Percentiles rank a stretch among this genome's conserved stretches.
These are phyloP conservation scores for Glaucopsyche alexis DNA, from an alignment of 2,888 invertebrate species.

Conservation along the genomic window DNA sequence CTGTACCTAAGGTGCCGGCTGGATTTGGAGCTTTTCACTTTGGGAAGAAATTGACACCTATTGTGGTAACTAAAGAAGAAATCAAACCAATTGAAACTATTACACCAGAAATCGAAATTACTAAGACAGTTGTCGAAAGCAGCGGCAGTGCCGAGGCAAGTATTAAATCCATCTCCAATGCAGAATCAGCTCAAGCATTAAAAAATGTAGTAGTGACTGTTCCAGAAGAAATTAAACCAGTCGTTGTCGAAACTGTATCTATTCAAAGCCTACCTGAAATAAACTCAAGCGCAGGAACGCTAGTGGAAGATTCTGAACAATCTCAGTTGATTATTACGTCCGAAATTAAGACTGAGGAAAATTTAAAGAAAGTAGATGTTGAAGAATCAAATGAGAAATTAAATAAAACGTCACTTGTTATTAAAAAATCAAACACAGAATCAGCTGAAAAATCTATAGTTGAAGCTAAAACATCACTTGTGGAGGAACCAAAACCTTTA, in stretches of 20 bases:
- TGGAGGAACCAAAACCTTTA: background rate
- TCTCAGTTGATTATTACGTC: conserved; percentile 4
- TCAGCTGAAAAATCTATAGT: background rate
- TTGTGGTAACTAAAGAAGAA: conserved; percentile 7
- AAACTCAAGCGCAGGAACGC: conserved; percentile 36
- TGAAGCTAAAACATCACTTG: background rate
- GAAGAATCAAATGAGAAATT: background rate
- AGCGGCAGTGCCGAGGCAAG: background rate
- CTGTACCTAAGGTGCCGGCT: conserved; percentile 8
- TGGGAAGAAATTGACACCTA: conserved; percentile 3
- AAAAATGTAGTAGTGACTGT: background rate
- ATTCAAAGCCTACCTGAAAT: conserved; percentile 15
- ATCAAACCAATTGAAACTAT: conserved; percentile 1
- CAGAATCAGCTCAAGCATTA: background rate
- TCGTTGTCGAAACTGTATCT: conserved; percentile 36
- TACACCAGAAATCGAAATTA: conserved; percentile 1
- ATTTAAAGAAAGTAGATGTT: background rate
- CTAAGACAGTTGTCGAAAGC: background rate
- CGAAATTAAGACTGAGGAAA: conserved; percentile 2
- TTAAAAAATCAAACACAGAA: background rate
- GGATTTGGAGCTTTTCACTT: conserved; percentile 22
- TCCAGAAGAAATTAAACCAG: conserved; percentile 19
- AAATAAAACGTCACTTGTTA: background rate
- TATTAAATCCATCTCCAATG: background rate
- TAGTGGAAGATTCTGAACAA: conserved; percentile 27